These are phyloP conservation scores for Pterocles gutturalis DNA, from an alignment of 2,113 vertebrate species.

Conservation along the genomic window DNA sequence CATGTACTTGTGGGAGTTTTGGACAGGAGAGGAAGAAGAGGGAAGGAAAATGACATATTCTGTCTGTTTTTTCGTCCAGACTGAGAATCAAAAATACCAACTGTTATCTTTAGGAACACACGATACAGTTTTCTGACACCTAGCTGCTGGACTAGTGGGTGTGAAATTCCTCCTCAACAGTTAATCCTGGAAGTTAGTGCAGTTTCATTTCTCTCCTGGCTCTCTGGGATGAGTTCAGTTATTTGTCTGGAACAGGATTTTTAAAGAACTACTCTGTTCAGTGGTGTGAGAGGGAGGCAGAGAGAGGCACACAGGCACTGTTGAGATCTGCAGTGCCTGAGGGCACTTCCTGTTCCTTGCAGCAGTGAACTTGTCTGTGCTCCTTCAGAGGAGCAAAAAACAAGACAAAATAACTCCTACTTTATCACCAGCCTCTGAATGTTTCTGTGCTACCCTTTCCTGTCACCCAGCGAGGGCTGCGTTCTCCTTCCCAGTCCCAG, in stretches of 20 bases:
- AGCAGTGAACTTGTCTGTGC: conserved; percentile 33
- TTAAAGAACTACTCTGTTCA: not conserved
- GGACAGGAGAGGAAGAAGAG: not conserved
- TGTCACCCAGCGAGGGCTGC: not conserved
- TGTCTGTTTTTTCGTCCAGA: accelerated
- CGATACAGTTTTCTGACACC: accelerated
- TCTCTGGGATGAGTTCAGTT: not conserved
- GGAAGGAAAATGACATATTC: not conserved
- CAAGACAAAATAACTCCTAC: conserved; percentile 39
- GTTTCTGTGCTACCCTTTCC: conserved; percentile 37
- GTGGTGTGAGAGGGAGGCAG: not conserved
- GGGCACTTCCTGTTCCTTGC: conserved; percentile 41
- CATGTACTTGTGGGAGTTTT: not conserved
- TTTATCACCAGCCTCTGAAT: not conserved
- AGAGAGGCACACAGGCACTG: not conserved
- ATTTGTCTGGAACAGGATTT: not conserved
- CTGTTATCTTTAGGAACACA: not conserved
- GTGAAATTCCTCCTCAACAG: not conserved
- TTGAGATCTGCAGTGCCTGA: conserved; percentile 31
- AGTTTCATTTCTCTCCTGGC: not conserved
- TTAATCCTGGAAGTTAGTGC: not conserved
- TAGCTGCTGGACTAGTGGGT: not conserved
- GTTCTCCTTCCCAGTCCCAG: not conserved
- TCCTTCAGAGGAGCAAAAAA: conserved; percentile 37
- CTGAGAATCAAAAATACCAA: not conserved